Base-by-base conservation (phyloP, 2,797 vertebrate species). In the Betta splendens region DNA sequence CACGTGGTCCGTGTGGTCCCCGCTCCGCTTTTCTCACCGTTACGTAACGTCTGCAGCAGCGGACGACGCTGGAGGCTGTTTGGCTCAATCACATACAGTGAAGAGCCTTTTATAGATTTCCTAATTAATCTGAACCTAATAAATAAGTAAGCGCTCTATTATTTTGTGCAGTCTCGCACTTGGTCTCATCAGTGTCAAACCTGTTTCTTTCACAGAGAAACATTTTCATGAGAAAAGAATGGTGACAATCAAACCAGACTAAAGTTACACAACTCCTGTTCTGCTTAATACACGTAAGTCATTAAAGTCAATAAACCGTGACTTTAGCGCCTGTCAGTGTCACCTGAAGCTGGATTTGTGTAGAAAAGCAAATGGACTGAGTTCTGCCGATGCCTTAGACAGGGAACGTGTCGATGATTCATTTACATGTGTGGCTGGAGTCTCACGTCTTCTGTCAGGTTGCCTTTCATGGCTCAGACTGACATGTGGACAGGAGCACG, bases 1-100 rank as follows among this genome's bases (percentile, higher is more conserved):
- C 65, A 76, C 13, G 54, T 68, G 68, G 79, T 8, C 42, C 28
- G 16, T 3, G 23, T 5, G 31, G 10, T 15, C 26, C 11, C 4
- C 31, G 8, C n/a, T 2, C 3, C 11, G 3, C 8, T 33, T 68
- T 67, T 73, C 55, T 50, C 52, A 72, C 60, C 42, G 33, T 77
- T 79, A 21, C 23, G 15, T 47, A 67, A 72, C 71, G 26, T 49
- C 3, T n/a, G 15, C 8, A 37, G 2, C 8, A 17, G 12, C 18
- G 10, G 18, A 20, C 18, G 9, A 21, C 3, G 2, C 32, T 25
- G 1, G 9, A 36, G 43, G 6, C 5, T 20, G 7, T 32, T 32
- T 31, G 8, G 15, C 7, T 28, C 13, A 13, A 21, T 9, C n/a
- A 21, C n/a, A 33, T 42, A 13, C 33, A 8, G 35, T n/a, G 7